Evolutionary conservation across 1,140 invertebrate species (phyloP), one percentile per base, ranked within the genome.

Genomic region (Delia radicum): DNA sequence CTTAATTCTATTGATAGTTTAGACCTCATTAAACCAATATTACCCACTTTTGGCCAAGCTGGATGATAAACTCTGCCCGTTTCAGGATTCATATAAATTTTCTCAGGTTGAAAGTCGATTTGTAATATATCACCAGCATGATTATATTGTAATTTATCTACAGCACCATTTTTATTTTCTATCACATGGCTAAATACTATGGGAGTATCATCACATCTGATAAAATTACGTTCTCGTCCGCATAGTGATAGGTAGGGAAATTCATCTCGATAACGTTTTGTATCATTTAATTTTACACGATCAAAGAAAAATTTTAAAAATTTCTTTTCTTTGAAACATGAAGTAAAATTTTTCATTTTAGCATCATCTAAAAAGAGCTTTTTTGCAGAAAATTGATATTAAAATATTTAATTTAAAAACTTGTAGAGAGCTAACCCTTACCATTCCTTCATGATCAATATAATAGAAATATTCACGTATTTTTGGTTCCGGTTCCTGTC

Each of bases 381-480:
- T n/a, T n/a, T n/a, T 42, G 10, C 12, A 42, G 10, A 42, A 3
- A 0, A 42, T 13, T 42, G 10, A 29, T 72, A 72, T 7, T 61
- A 21, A 61, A 26, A 24, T 7, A 21, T 61, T 2, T 61, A 26
- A 8, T 8, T 33, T 62, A n/a, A n/a, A n/a, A n/a, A n/a, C 21
- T 26, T 26, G 62, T 13, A 12, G n/a, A n/a, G n/a, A n/a, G n/a
- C n/a, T 62, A 31, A 33, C 48, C 77, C 84, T 87, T 90, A 98
- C 96, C 95, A 97, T 97, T 87, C 97, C 97, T 89, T 98, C 95
- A 88, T 99, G 97, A 89, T 99, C 97, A 76, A 99, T 95, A 82
- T 92, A 99, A 88, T 99, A 99, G 88, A 99, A 99, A 89, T 99
- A 99, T 92, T 99, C 97, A 77, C 97, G 90, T 42, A 95, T 90